Evolutionary conservation across 2,113 vertebrate species (phyloP), one percentile per base, ranked within the genome.

Genomic region (Macrotis lagotis): DNA sequence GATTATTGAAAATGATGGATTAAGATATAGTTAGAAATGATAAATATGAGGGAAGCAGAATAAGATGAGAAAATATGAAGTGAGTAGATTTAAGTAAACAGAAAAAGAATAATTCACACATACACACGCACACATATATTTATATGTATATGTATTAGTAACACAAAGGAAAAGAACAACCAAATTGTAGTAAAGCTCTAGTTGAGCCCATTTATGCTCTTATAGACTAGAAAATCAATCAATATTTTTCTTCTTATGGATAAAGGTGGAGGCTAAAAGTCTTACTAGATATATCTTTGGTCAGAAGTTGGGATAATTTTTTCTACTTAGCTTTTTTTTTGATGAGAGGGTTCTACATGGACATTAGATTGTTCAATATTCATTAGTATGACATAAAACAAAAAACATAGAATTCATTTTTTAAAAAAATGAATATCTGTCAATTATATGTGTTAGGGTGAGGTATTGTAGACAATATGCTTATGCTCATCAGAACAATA

Each of bases 361-460:
- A 44, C 8, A 28, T 44, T 44, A 22, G 66, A 31, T 83, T 4
- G 5, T 44, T 5, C 66, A 22, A n/a, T 44, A 83, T 22, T 2
- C 14, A n/a, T 22, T 44, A 83, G 2, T 83, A 6, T 22, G 5
- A 44, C 6, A 44, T 22, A 44, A 83, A 83, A 83, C n/a, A 44
- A 44, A 83, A 44, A 5, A 16, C 31, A 66, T 66, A 50, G 22
- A 66, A 50, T 25, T 88, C 28, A 90, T 8, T n/a, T n/a, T 74
- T 74, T 3, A 2, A 52, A 53, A 47, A 16, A 48, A 44, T 8
- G 3, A 25, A 1, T 11, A n/a, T 0, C 25, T 92, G 24, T 59
- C 48, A 48, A 50, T 53, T 89, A 44, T 6, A 2, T 95, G 49
- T 95, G 49, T 25, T 47, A 49, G 92, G 92, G 89, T 95, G 47